Conservation (phyloP, 2,888 invertebrate species). For the Sceliomorpha sp. region DNA sequence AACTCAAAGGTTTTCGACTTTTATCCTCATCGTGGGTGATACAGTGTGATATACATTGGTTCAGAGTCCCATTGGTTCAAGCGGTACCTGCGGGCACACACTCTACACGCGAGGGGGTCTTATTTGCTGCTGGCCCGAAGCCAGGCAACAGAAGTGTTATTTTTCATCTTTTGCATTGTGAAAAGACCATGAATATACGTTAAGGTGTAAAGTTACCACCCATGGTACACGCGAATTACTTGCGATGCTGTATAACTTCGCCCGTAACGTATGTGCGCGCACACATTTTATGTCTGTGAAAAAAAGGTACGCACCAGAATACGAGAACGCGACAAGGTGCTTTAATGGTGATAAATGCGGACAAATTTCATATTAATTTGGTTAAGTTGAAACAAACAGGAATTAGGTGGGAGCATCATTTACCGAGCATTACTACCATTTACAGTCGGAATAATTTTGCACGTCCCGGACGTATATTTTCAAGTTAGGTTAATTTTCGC, state of each 20-base stretch:
- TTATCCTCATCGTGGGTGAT: constrained; percentile 36
- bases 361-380: constrained; percentile 2
- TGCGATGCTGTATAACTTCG: constrained; percentile 7
- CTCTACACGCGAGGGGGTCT: constrained; percentile 15
- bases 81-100: constrained; percentile 2
- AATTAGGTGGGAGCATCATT: too few relatives aligned
- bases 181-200: constrained; percentile 63
- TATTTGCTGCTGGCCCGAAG: constrained; percentile 37
- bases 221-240: constrained; percentile 50
- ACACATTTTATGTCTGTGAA: constrained; percentile 39
- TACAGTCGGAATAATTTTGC: too few relatives aligned
- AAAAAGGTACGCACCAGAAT: constrained; percentile 2
- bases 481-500: too few relatives aligned
- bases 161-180: constrained; percentile 61
- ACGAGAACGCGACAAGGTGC: constrained; percentile 4
- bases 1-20: constrained; percentile 43
- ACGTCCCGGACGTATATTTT: too few relatives aligned
- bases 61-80: background rate
- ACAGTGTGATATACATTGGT: constrained; percentile 6
- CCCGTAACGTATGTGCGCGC: constrained; percentile 19
- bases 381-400: too few relatives aligned
- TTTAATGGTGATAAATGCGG: constrained; percentile 7
- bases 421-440: too few relatives aligned
- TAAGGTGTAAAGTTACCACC: constrained; percentile 64
- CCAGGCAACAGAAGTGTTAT: constrained; percentile 51